phyloP scores from a whole-genome alignment of 2,797 vertebrate genomes.

The Chlorospingus semifuscus region DNA sequence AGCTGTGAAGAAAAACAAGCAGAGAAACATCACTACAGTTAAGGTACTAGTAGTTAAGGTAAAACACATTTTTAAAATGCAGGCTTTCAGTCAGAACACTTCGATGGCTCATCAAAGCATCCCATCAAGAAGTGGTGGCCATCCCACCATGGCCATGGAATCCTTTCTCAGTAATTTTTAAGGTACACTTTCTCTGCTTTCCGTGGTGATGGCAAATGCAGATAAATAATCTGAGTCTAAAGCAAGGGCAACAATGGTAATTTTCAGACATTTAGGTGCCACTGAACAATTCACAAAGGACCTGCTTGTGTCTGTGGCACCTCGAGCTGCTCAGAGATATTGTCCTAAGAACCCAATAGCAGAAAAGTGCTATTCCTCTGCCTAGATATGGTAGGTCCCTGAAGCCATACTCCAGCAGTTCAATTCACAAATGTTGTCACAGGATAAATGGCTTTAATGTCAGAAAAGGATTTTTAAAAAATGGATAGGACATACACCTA shows the following conservation, averaged over 20 bases:
- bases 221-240: background rate
- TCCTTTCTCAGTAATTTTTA: background rate
- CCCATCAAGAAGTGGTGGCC: background rate
- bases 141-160: background rate
- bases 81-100: background rate
- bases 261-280: background rate
- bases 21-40: background rate
- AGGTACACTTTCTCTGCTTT: background rate
- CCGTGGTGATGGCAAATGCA: background rate
- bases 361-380: background rate
- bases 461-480: background rate
- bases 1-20: background rate
- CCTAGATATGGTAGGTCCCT: background rate
- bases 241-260: background rate
- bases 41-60: background rate
- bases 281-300: background rate
- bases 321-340: background rate
- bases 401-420: background rate
- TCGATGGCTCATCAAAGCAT: background rate
- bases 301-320: background rate
- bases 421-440: background rate
- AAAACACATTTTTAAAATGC: background rate
- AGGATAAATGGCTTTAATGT: background rate
- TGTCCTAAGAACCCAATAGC: background rate
- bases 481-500: background rate